Evolutionary conservation across 1,140 invertebrate species (phyloP).

Genomic region (Drosophila pallidifrons): DNA sequence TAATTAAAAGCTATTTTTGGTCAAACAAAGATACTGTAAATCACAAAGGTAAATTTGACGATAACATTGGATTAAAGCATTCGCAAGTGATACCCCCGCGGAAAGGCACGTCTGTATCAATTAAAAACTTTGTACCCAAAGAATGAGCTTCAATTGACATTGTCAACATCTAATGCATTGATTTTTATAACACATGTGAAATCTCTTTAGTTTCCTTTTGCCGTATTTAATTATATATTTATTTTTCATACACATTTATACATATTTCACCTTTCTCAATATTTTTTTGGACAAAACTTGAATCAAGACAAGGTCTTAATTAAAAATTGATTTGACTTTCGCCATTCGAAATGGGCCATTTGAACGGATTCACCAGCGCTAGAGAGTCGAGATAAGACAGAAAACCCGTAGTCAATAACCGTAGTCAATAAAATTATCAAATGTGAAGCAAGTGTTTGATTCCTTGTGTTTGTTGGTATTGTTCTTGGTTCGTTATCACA

Average conservation of each 20-base stretch:
- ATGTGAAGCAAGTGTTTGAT: constrained; percentile 5
- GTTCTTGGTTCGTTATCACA: constrained; percentile 50
- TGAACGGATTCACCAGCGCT: not conserved
- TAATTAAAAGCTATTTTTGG: constrained; percentile 16
- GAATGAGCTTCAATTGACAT: not conserved
- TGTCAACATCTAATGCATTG: not conserved
- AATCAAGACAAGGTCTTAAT: constrained; percentile 44
- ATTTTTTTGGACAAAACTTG: constrained; percentile 1
- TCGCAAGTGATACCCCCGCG: not conserved
- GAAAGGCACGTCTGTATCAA: not conserved
- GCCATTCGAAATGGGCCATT: not conserved
- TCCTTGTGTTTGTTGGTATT: constrained; percentile 16
- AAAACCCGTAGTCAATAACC: constrained; percentile 8
- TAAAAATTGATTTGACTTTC: constrained; percentile 44
- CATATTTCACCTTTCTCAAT: constrained; percentile 11
- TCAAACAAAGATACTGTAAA: constrained; percentile 16
- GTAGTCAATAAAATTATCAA: constrained; percentile 38
- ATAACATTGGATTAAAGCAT: constrained; percentile 19
- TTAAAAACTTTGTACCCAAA: constrained; percentile 1
- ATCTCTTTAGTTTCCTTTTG: not conserved
- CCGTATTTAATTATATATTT: not conserved
- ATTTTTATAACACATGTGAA: constrained; percentile 3
- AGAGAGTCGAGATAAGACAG: constrained; percentile 32
- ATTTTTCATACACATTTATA: too few species aligned
- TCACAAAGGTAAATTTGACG: not conserved